Evolutionary conservation across 2,888 invertebrate genomes (phyloP).

Genomic region (Acholoe squamosa): DNA sequence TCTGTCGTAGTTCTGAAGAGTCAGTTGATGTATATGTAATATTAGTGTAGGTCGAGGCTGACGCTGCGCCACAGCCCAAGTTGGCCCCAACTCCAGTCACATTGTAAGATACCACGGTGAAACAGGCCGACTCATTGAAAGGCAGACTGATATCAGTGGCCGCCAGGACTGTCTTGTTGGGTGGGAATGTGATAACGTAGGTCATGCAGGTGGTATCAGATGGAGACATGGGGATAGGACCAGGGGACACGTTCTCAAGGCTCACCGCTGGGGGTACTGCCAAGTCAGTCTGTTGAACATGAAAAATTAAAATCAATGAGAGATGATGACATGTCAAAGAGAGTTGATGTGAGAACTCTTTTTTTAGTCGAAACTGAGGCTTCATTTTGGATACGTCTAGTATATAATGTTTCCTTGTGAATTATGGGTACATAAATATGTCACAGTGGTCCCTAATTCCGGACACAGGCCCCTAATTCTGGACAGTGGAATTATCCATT

Average conservation of each 20-base stretch:
- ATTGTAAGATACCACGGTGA: constrained; percentile 72
- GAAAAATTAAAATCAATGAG: not conserved
- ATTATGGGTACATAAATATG: too few relatives aligned
- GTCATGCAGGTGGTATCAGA: constrained; percentile 70
- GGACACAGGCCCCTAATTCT: too few relatives aligned
- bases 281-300: not conserved
- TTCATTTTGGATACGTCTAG: too few relatives aligned
- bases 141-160: constrained; percentile 74
- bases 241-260: constrained; percentile 64
- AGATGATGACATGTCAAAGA: too few relatives aligned
- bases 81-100: constrained; percentile 69
- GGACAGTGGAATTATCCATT: too few relatives aligned
- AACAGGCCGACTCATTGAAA: constrained; percentile 72
- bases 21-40: constrained; percentile 71
- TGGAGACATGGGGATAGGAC: constrained; percentile 70
- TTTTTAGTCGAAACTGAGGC: too few relatives aligned
- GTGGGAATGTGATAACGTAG: constrained; percentile 70
- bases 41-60: constrained; percentile 42
- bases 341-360: too few relatives aligned
- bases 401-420: too few relatives aligned
- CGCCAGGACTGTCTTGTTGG: constrained; percentile 71
- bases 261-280: not conserved
- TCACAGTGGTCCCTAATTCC: too few relatives aligned
- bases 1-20: constrained; percentile 73
- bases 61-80: constrained; percentile 66